A percentile compares a stretch with the other conserved stretches of the same genome.
Conservation (phyloP, 1,140 invertebrate genomes). For the silkworm (Bombyx mori) region DNA sequence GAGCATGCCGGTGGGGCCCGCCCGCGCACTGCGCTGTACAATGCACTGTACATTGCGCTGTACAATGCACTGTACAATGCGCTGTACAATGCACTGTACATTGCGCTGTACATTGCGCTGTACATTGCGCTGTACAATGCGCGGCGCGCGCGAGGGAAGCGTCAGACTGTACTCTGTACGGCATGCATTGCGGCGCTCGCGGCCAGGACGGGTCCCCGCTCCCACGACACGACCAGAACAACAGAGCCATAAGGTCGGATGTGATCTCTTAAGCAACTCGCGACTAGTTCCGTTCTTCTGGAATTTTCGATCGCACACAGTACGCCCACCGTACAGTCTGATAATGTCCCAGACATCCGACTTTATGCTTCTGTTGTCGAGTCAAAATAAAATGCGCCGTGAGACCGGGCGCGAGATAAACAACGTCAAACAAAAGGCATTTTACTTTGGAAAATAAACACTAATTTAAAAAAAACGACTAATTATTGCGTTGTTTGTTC, state of each 20-base stretch:
- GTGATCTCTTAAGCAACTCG: background rate
- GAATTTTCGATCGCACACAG: too few relatives aligned
- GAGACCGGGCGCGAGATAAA: slow-evolving; percentile 37
- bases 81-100: too few relatives aligned
- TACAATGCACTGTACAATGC: too few relatives aligned
- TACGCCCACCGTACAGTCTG: too few relatives aligned
- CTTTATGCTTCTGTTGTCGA: too few relatives aligned
- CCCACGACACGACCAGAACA: slow-evolving; percentile 39
- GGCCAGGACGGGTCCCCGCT: slow-evolving; percentile 34
- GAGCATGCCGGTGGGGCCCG: slow-evolving; percentile 65
- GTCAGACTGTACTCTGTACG: slow-evolving; percentile 50
- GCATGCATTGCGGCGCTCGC: slow-evolving; percentile 42
- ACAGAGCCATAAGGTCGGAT: slow-evolving; percentile 16
- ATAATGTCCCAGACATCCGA: too few relatives aligned
- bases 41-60: too few relatives aligned
- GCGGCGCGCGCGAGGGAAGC: slow-evolving; percentile 31
- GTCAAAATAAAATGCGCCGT: slow-evolving; percentile 28
- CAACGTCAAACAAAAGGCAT: slow-evolving; percentile 20
- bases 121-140: too few relatives aligned
- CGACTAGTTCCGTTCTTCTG: too few relatives aligned
- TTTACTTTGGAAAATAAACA: slow-evolving; percentile 17
- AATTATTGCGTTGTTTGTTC: slow-evolving; percentile 36
- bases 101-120: too few relatives aligned
- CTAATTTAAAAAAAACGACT: slow-evolving; percentile 32
- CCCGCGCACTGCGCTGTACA: slow-evolving; percentile 25